These are phyloP conservation scores for Idaea dimidiata DNA, from an alignment of 2,888 invertebrate species.

Conservation along the genomic window DNA sequence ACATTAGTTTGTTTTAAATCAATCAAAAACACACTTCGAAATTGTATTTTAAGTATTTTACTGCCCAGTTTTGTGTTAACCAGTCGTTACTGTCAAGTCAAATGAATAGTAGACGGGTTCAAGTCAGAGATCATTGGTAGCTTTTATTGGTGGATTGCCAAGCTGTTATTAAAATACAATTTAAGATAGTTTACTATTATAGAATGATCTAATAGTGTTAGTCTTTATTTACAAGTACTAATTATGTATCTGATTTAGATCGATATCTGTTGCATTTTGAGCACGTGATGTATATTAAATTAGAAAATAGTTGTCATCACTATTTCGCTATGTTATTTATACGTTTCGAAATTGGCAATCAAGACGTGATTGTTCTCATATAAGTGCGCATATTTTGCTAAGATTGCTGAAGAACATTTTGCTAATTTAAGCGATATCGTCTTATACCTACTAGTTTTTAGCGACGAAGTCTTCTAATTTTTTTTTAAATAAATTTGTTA, in stretches of 20 bases:
- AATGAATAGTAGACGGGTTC: not conserved
- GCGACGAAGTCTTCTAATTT: no score
- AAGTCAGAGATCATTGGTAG: slow-evolving; percentile 19
- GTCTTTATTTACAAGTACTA: slow-evolving; percentile 1
- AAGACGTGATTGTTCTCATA: not conserved
- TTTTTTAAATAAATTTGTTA: no score
- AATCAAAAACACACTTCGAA: slow-evolving; percentile 29
- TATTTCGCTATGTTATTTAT: not conserved
- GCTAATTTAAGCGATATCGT: no score
- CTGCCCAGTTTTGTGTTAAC: slow-evolving; percentile 14
- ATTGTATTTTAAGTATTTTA: slow-evolving; percentile 24
- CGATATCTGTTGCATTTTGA: not conserved
- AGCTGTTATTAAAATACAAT: slow-evolving; percentile 52
- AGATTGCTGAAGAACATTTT: no score
- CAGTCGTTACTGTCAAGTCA: not conserved
- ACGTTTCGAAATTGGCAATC: not conserved
- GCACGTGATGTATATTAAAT: not conserved
- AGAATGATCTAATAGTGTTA: slow-evolving; percentile 25
- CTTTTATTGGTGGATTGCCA: slow-evolving; percentile 53
- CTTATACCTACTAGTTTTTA: no score
- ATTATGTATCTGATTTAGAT: not conserved
- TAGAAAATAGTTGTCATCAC: not conserved
- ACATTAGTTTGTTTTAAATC: slow-evolving; percentile 36
- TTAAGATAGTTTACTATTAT: slow-evolving; percentile 49
- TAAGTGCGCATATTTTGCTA: no score